Evolutionary conservation across 2,888 invertebrate genomes (phyloP).

Genomic region (Macrophya annulata): DNA sequence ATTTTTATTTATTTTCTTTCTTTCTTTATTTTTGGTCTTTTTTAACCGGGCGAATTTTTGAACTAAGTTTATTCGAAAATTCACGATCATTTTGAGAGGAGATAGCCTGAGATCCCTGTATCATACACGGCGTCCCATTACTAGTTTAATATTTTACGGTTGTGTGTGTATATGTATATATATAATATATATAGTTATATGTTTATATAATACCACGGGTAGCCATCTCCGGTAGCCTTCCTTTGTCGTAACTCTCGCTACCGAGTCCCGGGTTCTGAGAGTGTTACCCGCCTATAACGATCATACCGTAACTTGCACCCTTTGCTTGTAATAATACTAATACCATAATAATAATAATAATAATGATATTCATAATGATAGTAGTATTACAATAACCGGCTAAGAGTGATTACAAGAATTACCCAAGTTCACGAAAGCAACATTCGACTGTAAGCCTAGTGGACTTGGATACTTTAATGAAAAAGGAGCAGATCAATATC

Average conservation of each 20-base stretch:
- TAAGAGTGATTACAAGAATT: conserved; percentile 11
- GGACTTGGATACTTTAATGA: background rate
- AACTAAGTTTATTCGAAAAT: background rate
- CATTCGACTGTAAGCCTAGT: background rate
- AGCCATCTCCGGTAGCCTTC: conserved; percentile 51
- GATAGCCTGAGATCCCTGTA: conserved; percentile 19
- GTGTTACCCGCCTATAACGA: conserved; percentile 37
- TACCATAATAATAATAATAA: conserved; percentile 25
- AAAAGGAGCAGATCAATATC: background rate
- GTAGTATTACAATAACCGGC: background rate
- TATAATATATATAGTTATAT: background rate
- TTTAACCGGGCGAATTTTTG: background rate
- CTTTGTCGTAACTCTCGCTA: conserved; percentile 50
- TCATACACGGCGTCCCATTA: conserved; percentile 45
- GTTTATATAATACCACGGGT: conserved; percentile 6
- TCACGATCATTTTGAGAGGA: conserved; percentile 9
- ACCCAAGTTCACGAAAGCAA: background rate
- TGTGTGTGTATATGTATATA: background rate
- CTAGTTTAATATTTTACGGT: conserved; percentile 43
- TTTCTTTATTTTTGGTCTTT: background rate
- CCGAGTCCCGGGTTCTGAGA: conserved; percentile 23
- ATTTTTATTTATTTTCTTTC: background rate
- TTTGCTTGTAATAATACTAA: conserved; percentile 42
- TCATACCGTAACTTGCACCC: conserved; percentile 45
- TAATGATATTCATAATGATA: conserved; percentile 9